phyloP scores from a whole-genome alignment of 2,888 invertebrate genomes.

The Andrena fulva region DNA sequence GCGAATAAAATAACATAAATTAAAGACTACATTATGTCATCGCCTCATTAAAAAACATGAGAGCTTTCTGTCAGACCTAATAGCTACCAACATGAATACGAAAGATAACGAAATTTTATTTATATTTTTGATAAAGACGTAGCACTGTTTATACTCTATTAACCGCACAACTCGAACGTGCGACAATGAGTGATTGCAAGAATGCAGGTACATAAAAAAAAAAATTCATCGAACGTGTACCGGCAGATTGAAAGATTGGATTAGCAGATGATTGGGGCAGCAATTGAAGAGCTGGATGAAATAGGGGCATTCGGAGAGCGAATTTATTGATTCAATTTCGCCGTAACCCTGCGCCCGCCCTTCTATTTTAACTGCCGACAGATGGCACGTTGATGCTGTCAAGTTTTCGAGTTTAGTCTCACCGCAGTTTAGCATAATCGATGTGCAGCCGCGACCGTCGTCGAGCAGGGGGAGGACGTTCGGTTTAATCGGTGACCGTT shows the following conservation, averaged over 20 bases:
- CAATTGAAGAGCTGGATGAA: constrained; percentile 68
- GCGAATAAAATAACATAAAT: too few species aligned
- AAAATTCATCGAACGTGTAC: constrained; percentile 44
- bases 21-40: too few species aligned
- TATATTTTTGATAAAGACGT: neutral
- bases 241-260: constrained; percentile 63
- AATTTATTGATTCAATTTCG: constrained; percentile 74
- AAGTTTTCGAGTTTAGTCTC: constrained; percentile 64
- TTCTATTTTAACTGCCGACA: constrained; percentile 66
- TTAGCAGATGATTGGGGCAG: constrained; percentile 68
- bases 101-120: neutral
- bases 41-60: too few species aligned
- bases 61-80: neutral
- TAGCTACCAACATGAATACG: neutral
- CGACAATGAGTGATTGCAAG: neutral
- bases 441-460: constrained; percentile 39
- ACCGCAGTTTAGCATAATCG: constrained; percentile 67
- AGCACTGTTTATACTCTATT: neutral
- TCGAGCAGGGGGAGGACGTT: constrained; percentile 20
- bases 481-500: constrained; percentile 39
- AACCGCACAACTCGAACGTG: neutral
- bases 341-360: constrained; percentile 47
- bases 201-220: constrained; percentile 47
- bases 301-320: constrained; percentile 62
- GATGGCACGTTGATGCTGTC: constrained; percentile 66